A percentile compares a stretch with the other conserved stretches of the same genome.
Conservation (phyloP, 2,797 vertebrate species). For the Rhinoraja longicauda region DNA sequence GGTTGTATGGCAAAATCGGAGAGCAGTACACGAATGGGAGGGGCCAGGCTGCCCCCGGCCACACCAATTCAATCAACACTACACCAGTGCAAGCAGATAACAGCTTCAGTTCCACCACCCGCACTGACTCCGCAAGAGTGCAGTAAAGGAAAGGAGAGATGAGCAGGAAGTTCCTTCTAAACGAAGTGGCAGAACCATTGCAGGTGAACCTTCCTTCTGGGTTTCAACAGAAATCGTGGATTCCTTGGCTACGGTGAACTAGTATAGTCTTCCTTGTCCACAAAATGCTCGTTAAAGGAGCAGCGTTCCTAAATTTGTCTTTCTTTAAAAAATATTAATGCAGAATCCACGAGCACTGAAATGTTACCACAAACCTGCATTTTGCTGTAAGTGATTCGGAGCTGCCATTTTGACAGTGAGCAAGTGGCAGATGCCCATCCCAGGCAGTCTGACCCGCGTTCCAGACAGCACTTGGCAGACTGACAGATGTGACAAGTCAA, state of each 20-base stretch:
- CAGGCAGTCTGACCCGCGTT: not conserved
- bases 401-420: not conserved
- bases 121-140: not conserved
- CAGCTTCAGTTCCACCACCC: not conserved
- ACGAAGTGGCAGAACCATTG: not conserved
- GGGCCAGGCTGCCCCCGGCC: not conserved
- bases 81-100: not conserved
- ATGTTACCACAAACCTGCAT: not conserved
- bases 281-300: not conserved
- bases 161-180: not conserved
- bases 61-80: not conserved
- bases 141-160: not conserved
- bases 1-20: not conserved
- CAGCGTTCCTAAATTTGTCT: not conserved
- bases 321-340: not conserved
- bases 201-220: not conserved
- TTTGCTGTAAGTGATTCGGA: not conserved
- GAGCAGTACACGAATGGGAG: not conserved
- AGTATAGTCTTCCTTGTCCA: not conserved
- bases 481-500: conserved; percentile 20
- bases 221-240: not conserved
- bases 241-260: not conserved
- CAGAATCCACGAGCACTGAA: not conserved
- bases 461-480: not conserved
- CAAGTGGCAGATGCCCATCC: not conserved